A percentile compares a stretch with the other conserved stretches of the same genome.
Conservation (phyloP, 2,113 vertebrate species). For the Daboia siamensis region DNA sequence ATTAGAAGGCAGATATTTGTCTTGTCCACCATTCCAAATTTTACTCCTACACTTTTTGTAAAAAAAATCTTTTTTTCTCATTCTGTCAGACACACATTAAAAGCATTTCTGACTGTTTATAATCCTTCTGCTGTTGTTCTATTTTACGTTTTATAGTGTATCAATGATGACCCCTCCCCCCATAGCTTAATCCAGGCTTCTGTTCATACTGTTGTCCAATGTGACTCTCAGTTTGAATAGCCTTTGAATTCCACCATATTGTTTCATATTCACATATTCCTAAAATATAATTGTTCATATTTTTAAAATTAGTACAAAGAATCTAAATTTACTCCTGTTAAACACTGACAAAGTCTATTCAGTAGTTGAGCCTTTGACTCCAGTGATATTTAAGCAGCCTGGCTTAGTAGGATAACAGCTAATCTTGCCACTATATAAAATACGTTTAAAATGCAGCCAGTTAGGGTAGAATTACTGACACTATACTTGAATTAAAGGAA, state of each 20-base stretch:
- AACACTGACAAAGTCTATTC: neutral
- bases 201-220: too few relatives aligned
- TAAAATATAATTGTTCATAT: neutral
- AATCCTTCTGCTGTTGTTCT: neutral
- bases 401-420: neutral
- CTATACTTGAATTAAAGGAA: neutral
- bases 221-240: too few relatives aligned
- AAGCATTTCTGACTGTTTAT: neutral
- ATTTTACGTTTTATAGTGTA: neutral
- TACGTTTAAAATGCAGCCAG: neutral
- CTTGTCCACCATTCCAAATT: neutral
- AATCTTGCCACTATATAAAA: neutral
- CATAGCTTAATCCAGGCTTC: too few relatives aligned
- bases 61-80: neutral
- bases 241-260: too few relatives aligned
- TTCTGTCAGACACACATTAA: neutral
- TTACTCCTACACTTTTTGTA: neutral
- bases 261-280: neutral
- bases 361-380: neutral
- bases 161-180: neutral
- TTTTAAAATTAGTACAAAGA: neutral
- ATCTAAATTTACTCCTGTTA: neutral
- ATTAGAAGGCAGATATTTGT: neutral
- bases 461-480: conserved; percentile 8
- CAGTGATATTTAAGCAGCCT: neutral